Evolutionary conservation across 1,140 invertebrate genomes (phyloP).

Genomic region (Heliothis virescens): DNA sequence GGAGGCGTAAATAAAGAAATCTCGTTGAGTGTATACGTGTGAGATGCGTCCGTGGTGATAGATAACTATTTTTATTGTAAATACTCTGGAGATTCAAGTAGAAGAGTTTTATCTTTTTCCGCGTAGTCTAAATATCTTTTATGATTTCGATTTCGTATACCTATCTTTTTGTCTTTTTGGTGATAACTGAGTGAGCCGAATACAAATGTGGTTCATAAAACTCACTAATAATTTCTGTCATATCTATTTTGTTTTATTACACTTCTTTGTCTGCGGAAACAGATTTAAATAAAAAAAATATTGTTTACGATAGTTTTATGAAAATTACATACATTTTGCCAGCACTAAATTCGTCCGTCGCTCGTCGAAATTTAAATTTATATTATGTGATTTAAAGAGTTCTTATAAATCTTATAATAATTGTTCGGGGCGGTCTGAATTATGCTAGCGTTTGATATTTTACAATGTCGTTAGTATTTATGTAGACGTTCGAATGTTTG

Average conservation of each 20-base stretch:
- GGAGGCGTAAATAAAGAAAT: conserved; percentile 45
- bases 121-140: conserved; percentile 33
- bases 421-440: conserved; percentile 13
- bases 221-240: conserved; percentile 47
- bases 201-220: conserved; percentile 37
- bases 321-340: conserved; percentile 15
- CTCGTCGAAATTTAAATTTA: conserved; percentile 16
- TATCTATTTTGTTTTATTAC: conserved; percentile 36
- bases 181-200: conserved; percentile 50
- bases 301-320: conserved; percentile 27
- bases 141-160: conserved; percentile 41
- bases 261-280: neutral
- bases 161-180: conserved; percentile 40
- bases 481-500: conserved; percentile 50
- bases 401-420: conserved; percentile 35
- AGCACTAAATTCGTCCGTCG: conserved; percentile 11
- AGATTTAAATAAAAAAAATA: neutral
- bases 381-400: conserved; percentile 30
- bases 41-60: conserved; percentile 40
- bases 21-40: conserved; percentile 31
- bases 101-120: conserved; percentile 37
- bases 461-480: conserved; percentile 27
- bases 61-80: conserved; percentile 48
- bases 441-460: conserved; percentile 35
- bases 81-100: conserved; percentile 32